Evolutionary conservation across 2,797 vertebrate species (phyloP), one percentile per base, ranked within the genome.

Genomic region (Sebastes elongatus): DNA sequence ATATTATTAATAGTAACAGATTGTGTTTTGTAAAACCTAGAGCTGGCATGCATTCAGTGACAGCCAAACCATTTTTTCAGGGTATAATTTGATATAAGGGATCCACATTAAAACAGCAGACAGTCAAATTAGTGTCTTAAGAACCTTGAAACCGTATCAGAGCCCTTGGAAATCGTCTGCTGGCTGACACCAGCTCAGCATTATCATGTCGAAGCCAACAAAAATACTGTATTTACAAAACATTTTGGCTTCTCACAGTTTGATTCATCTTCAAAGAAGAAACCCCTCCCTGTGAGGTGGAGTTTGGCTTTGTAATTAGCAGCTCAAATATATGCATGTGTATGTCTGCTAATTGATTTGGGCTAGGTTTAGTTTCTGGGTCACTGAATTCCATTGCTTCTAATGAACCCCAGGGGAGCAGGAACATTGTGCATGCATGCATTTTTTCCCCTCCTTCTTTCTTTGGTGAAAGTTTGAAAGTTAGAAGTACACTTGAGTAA

Each of bases 381-480:
- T 96, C 94, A 95, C 88, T 94, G 94, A 95, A 95, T 95, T 93
- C 84, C 85, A 94, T 95, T 94, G 90, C 91, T 89, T 46, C 91
- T 96, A 96, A 96, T 96, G 91, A 96, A 96, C 85, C 94, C 86
- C 91, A n/a, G 66, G 93, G 91, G 94, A 93, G 75, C 75, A 80
- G 53, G 80, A 85, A 77, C 81, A 87, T 88, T 89, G 85, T 92
- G 86, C 82, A 92, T 70, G 69, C 82, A 81, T 77, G 83, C 88
- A 82, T 82, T 86, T 89, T 70, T 68, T 14, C 60, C 60, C 57
- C 67, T 71, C 32, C 52, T 73, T 80, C 63, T 85, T 80, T 87
- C 81, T 91, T 90, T 83, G 68, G 78, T 71, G 68, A 74, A 92
- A 91, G 89, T 88, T 89, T 89, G 74, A 71, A 92, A 91, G 84